Evolutionary conservation across 2,888 invertebrate species (phyloP), one percentile per base, ranked within the genome.

Genomic region (Rhyacophila evoluta): DNA sequence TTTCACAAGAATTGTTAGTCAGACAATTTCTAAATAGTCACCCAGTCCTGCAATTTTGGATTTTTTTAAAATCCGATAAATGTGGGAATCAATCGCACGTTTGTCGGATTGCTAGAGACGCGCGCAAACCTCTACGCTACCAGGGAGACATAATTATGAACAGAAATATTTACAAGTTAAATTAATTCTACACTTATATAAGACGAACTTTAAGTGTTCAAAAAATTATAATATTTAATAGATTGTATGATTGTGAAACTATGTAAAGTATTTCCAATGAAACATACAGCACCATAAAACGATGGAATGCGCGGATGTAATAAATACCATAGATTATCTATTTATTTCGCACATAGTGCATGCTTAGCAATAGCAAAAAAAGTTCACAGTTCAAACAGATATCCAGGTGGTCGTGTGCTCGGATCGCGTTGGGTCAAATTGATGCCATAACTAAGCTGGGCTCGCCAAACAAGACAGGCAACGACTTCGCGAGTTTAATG

Each of bases 321-420:
- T 55, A 55, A 55, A 55, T 55, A 55, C 55, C 55, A 19, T 55
- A 55, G 55, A 55, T 55, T 55, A 25, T 25, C 25, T 3, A 55
- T 55, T 25, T 25, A 55, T 55, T 55, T 55, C 55, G 55, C 55
- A 55, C 55, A 55, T 55, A 55, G 55, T 8, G 10, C 15, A 55
- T 12, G 25, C 10, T 19, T 2, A 25, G 25, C 8, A 10, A 4
- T 2, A 55, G 55, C 55, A 55, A 55, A 55, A 39, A 55, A 55
- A 55, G 55, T 55, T 55, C 55, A 55, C 55, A 55, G 55, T 55
- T 55, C 55, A 55, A 55, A 55, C 8, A 55, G 55, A 55, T 55
- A 55, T 25, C 55, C 55, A 55, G 55, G 55, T 55, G 55, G 55
- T 55, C 55, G 55, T 55, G 55, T 55, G 25, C 2, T 55, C 6